Evolutionary conservation across 2,113 vertebrate genomes (phyloP).

Genomic region (Centropus bengalensis): DNA sequence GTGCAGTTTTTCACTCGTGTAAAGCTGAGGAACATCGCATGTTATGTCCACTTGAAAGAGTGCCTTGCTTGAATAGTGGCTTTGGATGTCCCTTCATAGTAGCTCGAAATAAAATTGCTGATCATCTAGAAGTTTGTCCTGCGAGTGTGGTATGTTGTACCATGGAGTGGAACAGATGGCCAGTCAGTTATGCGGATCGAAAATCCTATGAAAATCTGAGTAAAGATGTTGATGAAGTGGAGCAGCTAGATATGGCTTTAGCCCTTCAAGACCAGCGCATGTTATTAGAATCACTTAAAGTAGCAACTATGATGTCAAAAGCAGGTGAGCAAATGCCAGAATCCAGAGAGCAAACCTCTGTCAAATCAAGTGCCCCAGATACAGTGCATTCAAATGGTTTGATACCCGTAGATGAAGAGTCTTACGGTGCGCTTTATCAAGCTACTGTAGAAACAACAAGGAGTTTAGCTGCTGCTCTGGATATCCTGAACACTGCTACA

Average conservation of each 20-base stretch:
- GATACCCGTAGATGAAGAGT: constrained; percentile 87
- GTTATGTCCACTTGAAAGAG: constrained; percentile 90
- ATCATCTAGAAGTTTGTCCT: constrained; percentile 92
- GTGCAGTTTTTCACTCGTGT: constrained; percentile 94
- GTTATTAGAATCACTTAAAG: constrained; percentile 92
- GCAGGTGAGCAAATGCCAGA: constrained; percentile 72
- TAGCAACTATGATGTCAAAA: constrained; percentile 90
- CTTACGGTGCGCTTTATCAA: constrained; percentile 90
- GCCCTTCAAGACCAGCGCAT: constrained; percentile 96
- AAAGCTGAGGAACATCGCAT: constrained; percentile 92
- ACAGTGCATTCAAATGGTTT: constrained; percentile 84
- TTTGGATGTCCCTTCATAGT: constrained; percentile 91
- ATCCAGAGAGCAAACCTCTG: constrained; percentile 79
- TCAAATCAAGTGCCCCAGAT: constrained; percentile 75
- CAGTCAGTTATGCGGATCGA: constrained; percentile 91
- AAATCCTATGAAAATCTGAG: constrained; percentile 93
- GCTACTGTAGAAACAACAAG: constrained; percentile 93
- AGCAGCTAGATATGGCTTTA: constrained; percentile 95
- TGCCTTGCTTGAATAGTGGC: constrained; percentile 91
- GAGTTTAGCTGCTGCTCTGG: constrained; percentile 91
- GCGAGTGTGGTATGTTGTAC: constrained; percentile 97
- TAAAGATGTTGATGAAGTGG: constrained; percentile 90
- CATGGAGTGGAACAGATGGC: constrained; percentile 99
- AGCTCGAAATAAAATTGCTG: constrained; percentile 89
- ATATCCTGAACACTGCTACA: constrained; percentile 87